Percentiles rank a stretch among this genome's conserved stretches.
These are phyloP conservation scores for Gymnogyps californianus DNA, from an alignment of 2,113 vertebrate species.

Conservation along the genomic window DNA sequence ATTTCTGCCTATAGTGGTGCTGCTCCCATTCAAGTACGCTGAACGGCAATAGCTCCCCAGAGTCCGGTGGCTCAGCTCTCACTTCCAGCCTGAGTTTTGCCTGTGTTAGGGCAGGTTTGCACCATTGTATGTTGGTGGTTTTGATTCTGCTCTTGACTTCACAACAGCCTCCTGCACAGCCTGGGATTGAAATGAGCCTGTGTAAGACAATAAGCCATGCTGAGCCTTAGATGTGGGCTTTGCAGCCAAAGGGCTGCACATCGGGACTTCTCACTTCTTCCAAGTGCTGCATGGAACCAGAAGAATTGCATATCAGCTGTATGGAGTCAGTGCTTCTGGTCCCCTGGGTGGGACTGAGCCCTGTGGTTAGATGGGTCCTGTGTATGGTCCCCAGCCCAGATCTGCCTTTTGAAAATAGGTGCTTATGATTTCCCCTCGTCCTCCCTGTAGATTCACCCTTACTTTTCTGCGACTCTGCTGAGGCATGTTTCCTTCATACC, in stretches of 20 bases:
- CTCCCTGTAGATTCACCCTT: not conserved
- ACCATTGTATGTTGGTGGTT: not conserved
- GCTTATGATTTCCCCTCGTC: not conserved
- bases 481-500: not conserved
- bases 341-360: too few species aligned
- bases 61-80: not conserved
- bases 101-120: not conserved
- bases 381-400: not conserved
- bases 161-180: not conserved
- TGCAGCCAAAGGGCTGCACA: not conserved
- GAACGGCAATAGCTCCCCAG: not conserved
- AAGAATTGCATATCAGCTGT: not conserved
- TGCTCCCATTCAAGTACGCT: fast-evolving
- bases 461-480: not conserved
- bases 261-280: not conserved
- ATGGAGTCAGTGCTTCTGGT: not conserved
- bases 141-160: not conserved
- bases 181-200: not conserved
- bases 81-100: not conserved
- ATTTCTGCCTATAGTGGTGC: not conserved
- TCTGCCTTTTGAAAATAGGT: not conserved
- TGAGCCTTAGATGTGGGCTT: not conserved
- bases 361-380: not conserved
- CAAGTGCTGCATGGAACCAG: not conserved
- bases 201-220: not conserved